Percentiles rank a stretch among this genome's conserved stretches.
phyloP scores from a whole-genome alignment of 2,888 invertebrate genomes.

The Aphidius colemani region DNA sequence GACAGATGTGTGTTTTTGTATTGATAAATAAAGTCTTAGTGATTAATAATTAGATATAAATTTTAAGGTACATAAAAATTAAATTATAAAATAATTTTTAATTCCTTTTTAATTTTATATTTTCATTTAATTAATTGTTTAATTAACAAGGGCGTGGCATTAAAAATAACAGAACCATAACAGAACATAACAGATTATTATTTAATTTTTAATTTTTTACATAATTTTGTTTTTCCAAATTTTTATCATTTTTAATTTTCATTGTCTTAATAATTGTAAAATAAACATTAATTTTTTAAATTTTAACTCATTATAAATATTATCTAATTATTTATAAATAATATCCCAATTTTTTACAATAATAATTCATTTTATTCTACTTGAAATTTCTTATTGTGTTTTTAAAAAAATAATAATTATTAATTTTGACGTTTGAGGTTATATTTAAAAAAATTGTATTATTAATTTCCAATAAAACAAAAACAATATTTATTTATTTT shows the following conservation, averaged over 20 bases:
- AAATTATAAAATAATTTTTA: not conserved
- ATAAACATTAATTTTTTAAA: too few relatives aligned
- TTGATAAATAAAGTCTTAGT: not conserved
- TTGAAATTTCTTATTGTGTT: not conserved
- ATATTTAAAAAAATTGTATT: not conserved
- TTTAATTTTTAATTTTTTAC: not conserved
- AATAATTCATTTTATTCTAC: not conserved
- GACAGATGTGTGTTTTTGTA: too few relatives aligned
- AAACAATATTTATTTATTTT: not conserved
- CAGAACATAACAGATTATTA: not conserved
- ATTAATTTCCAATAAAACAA: not conserved
- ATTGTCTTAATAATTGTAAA: too few relatives aligned
- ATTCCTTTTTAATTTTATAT: not conserved
- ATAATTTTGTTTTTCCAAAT: too few relatives aligned
- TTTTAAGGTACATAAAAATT: not conserved
- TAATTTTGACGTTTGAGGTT: not conserved
- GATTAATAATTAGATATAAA: not conserved
- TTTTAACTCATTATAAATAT: too few relatives aligned
- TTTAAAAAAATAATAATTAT: not conserved
- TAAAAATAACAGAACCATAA: not conserved
- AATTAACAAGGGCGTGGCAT: conserved; percentile 10
- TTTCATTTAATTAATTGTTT: not conserved
- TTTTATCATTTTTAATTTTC: too few relatives aligned
- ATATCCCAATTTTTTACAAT: not conserved
- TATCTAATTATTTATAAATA: too few relatives aligned